Conservation (phyloP, 2,888 invertebrate genomes). For the Lithophane semibrunnea region DNA sequence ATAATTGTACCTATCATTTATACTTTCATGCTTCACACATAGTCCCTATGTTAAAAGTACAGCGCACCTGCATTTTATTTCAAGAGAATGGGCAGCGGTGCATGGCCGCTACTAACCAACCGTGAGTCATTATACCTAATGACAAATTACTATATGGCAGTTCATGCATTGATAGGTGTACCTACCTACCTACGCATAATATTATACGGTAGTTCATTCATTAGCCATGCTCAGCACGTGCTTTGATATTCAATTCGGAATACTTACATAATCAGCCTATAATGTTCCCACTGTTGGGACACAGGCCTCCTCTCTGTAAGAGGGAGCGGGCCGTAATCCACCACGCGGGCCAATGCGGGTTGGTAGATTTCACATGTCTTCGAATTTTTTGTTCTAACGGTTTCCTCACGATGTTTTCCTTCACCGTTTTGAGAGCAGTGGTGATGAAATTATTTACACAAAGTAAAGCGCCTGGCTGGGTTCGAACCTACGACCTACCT, state of each 20-base stretch:
- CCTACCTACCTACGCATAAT: background rate
- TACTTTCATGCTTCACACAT: background rate
- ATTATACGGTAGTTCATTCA: conserved; percentile 1
- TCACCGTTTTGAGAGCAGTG: too few relatives aligned
- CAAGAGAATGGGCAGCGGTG: conserved; percentile 1
- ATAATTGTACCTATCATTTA: background rate
- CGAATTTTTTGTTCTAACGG: too few relatives aligned
- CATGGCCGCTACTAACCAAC: background rate
- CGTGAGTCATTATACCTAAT: background rate
- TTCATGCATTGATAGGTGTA: conserved; percentile 4
- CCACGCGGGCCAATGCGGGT: too few relatives aligned
- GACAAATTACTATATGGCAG: conserved; percentile 2
- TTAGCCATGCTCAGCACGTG: conserved; percentile 11
- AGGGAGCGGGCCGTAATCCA: too few relatives aligned
- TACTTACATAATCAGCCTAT: too few relatives aligned
- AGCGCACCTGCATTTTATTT: conserved; percentile 7
- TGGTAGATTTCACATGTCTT: too few relatives aligned
- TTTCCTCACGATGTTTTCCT: too few relatives aligned
- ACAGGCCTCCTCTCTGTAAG: too few relatives aligned
- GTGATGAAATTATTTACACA: too few relatives aligned
- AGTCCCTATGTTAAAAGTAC: background rate
- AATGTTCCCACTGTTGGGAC: too few relatives aligned
- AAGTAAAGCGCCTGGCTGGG: too few relatives aligned
- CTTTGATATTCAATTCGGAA: conserved; percentile 9
- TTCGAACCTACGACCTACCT: too few relatives aligned